phyloP scores from a whole-genome alignment of 2,797 vertebrate species.

The Sebastolobus alascanus region DNA sequence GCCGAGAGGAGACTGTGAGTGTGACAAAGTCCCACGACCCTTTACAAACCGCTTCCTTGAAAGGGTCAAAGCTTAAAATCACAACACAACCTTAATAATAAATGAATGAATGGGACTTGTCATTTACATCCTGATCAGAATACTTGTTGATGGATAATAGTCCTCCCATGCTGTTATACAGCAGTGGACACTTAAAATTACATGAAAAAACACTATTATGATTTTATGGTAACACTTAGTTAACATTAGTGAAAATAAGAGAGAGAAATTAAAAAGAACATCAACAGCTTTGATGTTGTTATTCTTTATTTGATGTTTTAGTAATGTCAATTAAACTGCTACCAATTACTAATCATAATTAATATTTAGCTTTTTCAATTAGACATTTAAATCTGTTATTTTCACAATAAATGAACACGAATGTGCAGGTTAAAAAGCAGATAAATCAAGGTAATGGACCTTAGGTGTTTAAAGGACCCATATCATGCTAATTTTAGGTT shows the following conservation, averaged over 20 bases:
- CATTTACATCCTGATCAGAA: constrained; percentile 12
- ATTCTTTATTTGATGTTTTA: background rate
- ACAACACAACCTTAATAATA: constrained; percentile 9
- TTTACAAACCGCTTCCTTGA: constrained; percentile 37
- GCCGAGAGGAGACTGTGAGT: background rate
- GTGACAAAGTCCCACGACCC: constrained; percentile 10
- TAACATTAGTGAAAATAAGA: background rate
- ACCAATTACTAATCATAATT: background rate
- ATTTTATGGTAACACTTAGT: background rate
- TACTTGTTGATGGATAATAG: background rate
- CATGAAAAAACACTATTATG: background rate
- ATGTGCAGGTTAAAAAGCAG: background rate
- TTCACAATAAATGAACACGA: background rate
- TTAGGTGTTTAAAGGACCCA: no score
- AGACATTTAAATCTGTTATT: constrained; percentile 1
- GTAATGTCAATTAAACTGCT: background rate
- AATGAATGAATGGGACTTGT: background rate
- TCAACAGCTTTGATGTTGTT: background rate
- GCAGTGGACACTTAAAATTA: background rate
- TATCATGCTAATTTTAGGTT: no score
- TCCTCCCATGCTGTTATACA: background rate
- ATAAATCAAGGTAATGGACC: no score
- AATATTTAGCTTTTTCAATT: constrained; percentile 9
- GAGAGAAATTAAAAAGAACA: background rate
- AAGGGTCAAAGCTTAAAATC: constrained; percentile 18